Evolutionary conservation across 2,797 vertebrate genomes (phyloP).

Genomic region (Anomalospiza imberbis): DNA sequence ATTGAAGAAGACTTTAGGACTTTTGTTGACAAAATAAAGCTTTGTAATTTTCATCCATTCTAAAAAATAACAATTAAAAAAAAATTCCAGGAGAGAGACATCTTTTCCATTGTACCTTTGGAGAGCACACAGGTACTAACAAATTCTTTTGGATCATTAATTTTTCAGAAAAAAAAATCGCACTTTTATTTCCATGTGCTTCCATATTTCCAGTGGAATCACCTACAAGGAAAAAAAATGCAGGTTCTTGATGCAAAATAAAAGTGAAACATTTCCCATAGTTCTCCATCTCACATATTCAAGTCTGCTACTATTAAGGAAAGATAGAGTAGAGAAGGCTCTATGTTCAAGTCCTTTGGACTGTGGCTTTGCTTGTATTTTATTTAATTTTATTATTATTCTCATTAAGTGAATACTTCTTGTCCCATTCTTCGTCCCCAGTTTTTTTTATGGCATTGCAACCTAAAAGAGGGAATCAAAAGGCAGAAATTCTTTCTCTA

Average conservation of each 20-base stretch:
- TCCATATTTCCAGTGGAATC: not conserved
- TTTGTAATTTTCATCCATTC: not conserved
- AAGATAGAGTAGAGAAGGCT: not conserved
- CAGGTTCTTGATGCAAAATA: not conserved
- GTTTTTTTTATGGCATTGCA: not conserved
- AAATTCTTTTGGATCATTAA: not conserved
- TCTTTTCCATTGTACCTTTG: not conserved
- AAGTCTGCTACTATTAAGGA: not conserved
- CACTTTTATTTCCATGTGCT: not conserved
- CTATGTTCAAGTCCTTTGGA: not conserved
- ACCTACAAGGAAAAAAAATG: not conserved
- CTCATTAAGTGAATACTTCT: not conserved
- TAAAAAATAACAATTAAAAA: not conserved
- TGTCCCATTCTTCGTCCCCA: fast-evolving
- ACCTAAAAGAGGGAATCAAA: not conserved
- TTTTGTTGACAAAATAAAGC: not conserved
- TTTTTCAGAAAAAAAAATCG: not conserved
- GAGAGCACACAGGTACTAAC: not conserved
- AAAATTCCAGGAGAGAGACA: not conserved
- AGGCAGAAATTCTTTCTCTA: not conserved
- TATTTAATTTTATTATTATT: not conserved
- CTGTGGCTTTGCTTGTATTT: not conserved
- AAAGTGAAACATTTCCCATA: not conserved
- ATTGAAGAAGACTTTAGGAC: not conserved
- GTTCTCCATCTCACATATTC: not conserved